phyloP scores from a whole-genome alignment of 2,113 vertebrate genomes.

The Thinocorus orbignyianus region DNA sequence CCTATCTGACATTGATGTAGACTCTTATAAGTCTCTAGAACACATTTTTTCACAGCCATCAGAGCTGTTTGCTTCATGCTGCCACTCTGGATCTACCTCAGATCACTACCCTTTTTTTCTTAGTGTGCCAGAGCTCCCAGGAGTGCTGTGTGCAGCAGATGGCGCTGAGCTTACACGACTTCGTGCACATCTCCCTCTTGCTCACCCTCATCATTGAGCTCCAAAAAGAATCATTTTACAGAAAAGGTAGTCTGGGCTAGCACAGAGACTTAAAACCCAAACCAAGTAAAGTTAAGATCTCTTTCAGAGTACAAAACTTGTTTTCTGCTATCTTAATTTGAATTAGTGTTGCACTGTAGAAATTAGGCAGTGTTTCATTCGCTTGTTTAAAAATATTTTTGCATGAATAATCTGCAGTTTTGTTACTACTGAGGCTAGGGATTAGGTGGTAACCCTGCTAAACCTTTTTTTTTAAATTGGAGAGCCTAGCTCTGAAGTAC shows the following conservation, averaged over 20 bases:
- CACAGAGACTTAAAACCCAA: background rate
- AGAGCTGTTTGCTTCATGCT: background rate
- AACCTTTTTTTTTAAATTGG: background rate
- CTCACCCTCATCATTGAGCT: accelerated
- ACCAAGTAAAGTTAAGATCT: background rate
- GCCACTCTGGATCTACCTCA: background rate
- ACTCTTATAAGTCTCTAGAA: background rate
- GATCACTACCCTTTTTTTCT: background rate
- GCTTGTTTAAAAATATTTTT: background rate
- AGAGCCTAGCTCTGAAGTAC: background rate
- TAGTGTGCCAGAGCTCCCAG: background rate
- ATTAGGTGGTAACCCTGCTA: background rate
- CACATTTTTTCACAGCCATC: background rate
- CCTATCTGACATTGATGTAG: background rate
- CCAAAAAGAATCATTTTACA: background rate
- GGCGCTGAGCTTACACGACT: constrained; percentile 5
- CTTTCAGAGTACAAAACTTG: background rate
- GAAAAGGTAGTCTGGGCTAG: background rate
- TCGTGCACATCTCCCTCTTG: accelerated
- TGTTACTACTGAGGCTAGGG: background rate
- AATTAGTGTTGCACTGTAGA: background rate
- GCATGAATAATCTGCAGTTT: background rate
- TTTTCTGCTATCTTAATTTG: background rate
- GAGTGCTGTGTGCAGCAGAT: constrained; percentile 12
- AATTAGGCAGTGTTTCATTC: background rate